A percentile compares a stretch with the other conserved stretches of the same genome.
phyloP scores from a whole-genome alignment of 2,113 vertebrate genomes.

The Naja naja region DNA sequence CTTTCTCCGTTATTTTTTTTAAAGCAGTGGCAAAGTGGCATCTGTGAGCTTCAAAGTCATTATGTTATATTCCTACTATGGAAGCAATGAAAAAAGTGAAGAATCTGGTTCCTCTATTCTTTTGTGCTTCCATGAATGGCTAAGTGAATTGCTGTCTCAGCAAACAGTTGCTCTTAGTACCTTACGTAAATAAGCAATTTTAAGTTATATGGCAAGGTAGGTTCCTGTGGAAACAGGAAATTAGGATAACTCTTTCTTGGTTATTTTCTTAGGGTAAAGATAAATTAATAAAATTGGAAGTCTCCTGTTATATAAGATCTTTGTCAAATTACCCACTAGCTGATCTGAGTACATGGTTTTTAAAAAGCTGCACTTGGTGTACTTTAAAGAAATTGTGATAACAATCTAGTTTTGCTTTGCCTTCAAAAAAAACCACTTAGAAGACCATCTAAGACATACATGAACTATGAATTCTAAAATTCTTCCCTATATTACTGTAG shows the following conservation, averaged over 20 bases:
- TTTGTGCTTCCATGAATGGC: constrained; percentile 1
- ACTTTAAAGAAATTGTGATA: background rate
- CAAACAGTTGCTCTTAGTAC: background rate
- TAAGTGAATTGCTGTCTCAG: background rate
- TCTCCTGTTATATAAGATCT: background rate
- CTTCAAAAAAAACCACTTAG: background rate
- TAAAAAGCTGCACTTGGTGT: background rate
- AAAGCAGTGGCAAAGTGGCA: constrained; percentile 15
- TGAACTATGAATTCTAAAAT: background rate
- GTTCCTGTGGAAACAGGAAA: background rate
- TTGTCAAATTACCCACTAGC: background rate
- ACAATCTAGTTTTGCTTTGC: background rate
- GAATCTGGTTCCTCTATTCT: constrained; percentile 38
- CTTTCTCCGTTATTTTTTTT: constrained; percentile 44
- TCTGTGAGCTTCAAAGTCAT: constrained; percentile 48
- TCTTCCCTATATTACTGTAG: background rate
- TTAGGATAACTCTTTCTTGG: background rate
- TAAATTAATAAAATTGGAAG: background rate
- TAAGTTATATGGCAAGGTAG: background rate
- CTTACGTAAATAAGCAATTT: background rate
- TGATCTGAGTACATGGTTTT: background rate
- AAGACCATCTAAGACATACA: background rate
- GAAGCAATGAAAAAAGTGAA: constrained; percentile 68
- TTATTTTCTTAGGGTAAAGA: background rate
- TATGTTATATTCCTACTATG: constrained; percentile 66